These are phyloP conservation scores for Larimichthys crocea DNA, from an alignment of 2,113 vertebrate species.

Conservation along the genomic window DNA sequence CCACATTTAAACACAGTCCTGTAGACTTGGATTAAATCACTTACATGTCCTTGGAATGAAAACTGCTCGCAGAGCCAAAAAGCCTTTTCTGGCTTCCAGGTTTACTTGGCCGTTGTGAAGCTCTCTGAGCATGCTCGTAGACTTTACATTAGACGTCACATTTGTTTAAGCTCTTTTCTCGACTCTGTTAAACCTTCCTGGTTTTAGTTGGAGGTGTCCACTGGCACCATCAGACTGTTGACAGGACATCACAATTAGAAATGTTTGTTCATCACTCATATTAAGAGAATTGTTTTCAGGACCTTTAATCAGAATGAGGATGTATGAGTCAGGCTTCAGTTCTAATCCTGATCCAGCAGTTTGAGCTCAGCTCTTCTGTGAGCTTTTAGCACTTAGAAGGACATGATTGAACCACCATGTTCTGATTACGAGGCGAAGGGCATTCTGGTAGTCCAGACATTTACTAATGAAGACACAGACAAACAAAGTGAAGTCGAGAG, in stretches of 20 bases:
- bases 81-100: too few relatives aligned
- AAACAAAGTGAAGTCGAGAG: neutral
- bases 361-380: neutral
- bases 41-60: neutral
- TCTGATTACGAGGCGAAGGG: neutral
- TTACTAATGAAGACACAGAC: neutral
- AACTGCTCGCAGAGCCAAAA: neutral
- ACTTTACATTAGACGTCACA: too few relatives aligned
- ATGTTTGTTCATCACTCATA: too few relatives aligned
- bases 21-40: too few relatives aligned
- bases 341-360: neutral
- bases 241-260: too few relatives aligned
- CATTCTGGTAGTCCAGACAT: slow-evolving; percentile 6
- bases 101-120: neutral
- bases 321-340: neutral
- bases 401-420: neutral
- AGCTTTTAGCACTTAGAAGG: neutral
- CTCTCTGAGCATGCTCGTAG: too few relatives aligned
- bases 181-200: too few relatives aligned
- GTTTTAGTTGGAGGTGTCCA: neutral
- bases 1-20: too few relatives aligned
- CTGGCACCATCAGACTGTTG: neutral
- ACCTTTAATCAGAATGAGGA: neutral
- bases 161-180: too few relatives aligned
- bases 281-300: too few relatives aligned